Percentiles rank a stretch among this genome's conserved stretches.
Evolutionary conservation across 1,140 invertebrate genomes (phyloP).

Genomic region (Seison nebaliae): DNA sequence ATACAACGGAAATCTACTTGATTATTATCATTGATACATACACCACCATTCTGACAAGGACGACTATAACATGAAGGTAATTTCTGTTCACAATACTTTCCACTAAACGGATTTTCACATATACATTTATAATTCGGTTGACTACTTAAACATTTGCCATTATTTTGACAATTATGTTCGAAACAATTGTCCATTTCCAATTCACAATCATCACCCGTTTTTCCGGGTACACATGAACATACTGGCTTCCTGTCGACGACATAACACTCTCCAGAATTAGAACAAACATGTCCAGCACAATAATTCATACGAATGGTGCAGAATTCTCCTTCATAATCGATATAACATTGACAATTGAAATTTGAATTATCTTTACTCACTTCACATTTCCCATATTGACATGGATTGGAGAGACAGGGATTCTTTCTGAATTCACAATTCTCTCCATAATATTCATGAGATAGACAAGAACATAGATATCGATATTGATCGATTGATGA

Average conservation of each 20-base stretch:
- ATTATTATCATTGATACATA: constrained; percentile 3
- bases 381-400: constrained; percentile 13
- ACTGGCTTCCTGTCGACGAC: constrained; percentile 5
- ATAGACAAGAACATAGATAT: constrained; percentile 3
- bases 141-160: constrained; percentile 2
- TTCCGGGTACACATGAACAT: constrained; percentile 8
- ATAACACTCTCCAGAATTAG: constrained; percentile 7
- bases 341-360: neutral
- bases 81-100: constrained; percentile 29
- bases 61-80: constrained; percentile 64
- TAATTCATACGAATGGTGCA: constrained; percentile 1
- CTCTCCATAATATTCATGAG: constrained; percentile 1
- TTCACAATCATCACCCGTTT: constrained; percentile 9
- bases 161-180: constrained; percentile 2
- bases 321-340: neutral
- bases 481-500: constrained; percentile 4
- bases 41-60: constrained; percentile 28
- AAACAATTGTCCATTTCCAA: constrained; percentile 11
- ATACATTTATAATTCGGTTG: too few species aligned
- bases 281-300: constrained; percentile 11
- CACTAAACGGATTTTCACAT: constrained; percentile 10
- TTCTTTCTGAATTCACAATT: constrained; percentile 4
- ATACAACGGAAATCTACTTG: constrained; percentile 4
- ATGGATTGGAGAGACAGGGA: constrained; percentile 6
- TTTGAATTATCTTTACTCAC: neutral